phyloP scores from a whole-genome alignment of 2,797 vertebrate genomes.

The Botia almorhae region DNA sequence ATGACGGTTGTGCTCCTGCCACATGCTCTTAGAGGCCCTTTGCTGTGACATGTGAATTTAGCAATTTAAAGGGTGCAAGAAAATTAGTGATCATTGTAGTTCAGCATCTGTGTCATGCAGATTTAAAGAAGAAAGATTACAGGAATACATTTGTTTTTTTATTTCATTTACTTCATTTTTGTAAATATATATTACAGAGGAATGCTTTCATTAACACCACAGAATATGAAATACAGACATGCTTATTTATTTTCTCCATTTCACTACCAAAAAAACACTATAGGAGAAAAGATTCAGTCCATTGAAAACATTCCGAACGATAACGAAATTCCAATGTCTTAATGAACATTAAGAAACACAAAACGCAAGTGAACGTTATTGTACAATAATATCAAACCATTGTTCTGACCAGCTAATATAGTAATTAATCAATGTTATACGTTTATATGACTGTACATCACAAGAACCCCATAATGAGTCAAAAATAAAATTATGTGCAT shows the following conservation, averaged over 20 bases:
- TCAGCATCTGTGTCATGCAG: conserved; percentile 7
- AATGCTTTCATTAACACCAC: neutral
- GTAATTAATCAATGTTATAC: too few species aligned
- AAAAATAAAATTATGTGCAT: neutral
- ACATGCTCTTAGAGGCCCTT: neutral
- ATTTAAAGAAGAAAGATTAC: conserved; percentile 26
- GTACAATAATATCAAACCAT: neutral
- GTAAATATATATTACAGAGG: neutral
- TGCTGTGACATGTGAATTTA: conserved; percentile 29
- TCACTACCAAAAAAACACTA: neutral
- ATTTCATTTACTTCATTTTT: neutral
- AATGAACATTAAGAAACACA: too few species aligned
- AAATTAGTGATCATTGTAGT: conserved; percentile 27
- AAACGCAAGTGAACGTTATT: too few species aligned
- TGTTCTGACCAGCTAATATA: too few species aligned
- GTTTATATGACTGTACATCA: neutral
- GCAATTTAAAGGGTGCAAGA: conserved; percentile 33
- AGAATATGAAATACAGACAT: neutral
- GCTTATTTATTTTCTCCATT: neutral
- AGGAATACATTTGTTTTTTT: neutral
- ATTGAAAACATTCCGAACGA: too few species aligned
- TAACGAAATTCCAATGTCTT: too few species aligned
- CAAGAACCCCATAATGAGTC: neutral
- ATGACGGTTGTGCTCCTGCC: too few species aligned
- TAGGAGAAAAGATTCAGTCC: too few species aligned